Evolutionary conservation across 2,888 invertebrate genomes (phyloP), one percentile per base, ranked within the genome.

Genomic region (Nemapogon koenigi): DNA sequence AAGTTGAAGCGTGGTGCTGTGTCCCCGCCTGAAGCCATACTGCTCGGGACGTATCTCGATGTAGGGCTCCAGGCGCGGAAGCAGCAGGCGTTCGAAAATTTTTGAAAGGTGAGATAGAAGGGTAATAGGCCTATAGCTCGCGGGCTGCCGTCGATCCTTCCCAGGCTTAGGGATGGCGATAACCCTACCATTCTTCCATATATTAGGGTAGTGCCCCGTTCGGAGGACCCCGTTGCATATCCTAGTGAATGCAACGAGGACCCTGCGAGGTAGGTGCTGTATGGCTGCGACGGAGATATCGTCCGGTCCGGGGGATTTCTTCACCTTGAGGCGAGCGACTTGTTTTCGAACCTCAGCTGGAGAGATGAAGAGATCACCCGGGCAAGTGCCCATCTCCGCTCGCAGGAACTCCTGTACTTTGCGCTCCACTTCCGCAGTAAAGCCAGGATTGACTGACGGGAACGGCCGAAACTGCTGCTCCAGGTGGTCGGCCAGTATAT

Each of bases 141-240:
- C 8, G n/a, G 25, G 25, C 7, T 7, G 25, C 7, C 8, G 25
- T 25, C 8, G 25, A 10, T 22, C 22, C 22, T 22, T 22, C 22
- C 22, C 22, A 8, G 10, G 22, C 22, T 22, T 22, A 10, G 22
- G 22, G n/a, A 25, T n/a, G 25, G 25, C 7, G 19, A 46, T 42
- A 7, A 48, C 44, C 14, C 35, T 33, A 27, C 38, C 43, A 4
- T 3, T 10, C 32, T 45, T 45, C 44, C 47, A 47, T 6, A 11
- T 3, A 0, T n/a, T 30, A 0, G 49, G 48, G 28, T 41, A 46
- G 39, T 49, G 46, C 3, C 46, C 45, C 4, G 41, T 38, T n/a
- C 49, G 39, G 16, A 50, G 16, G 7, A 44, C 41, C 10, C 44
- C 45, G 29, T 46, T 49, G 36, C 38, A 48, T 0, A 49, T 33